Conservation (phyloP, 2,888 invertebrate species). For the Pilophorus perplexus region DNA sequence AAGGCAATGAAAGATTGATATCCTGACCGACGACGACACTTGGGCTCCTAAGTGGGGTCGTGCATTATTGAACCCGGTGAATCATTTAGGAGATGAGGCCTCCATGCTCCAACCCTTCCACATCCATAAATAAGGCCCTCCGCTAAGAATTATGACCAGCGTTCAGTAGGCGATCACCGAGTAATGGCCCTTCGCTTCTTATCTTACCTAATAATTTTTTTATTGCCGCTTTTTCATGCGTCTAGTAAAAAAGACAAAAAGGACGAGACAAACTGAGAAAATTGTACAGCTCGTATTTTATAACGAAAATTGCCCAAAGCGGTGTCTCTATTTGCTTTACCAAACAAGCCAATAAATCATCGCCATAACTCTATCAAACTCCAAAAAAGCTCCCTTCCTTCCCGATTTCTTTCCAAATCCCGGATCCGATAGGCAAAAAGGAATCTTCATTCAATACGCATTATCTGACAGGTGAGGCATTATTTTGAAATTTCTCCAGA, state of each 20-base stretch:
- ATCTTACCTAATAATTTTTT: conserved; percentile 28
- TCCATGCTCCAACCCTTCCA: conserved; percentile 15
- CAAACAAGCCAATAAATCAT: too few relatives aligned
- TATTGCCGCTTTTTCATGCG: not conserved
- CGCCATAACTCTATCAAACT: too few relatives aligned
- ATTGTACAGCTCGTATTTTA: too few relatives aligned
- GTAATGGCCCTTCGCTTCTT: conserved; percentile 22
- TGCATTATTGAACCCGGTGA: conserved; percentile 34
- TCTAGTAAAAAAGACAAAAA: not conserved
- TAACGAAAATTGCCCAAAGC: too few relatives aligned
- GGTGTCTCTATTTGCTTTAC: too few relatives aligned
- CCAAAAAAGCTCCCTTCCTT: too few relatives aligned
- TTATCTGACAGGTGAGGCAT: conserved; percentile 42
- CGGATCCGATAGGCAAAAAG: conserved; percentile 32
- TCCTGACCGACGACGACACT: conserved; percentile 32
- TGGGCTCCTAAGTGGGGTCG: conserved; percentile 35
- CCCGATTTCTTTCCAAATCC: not conserved
- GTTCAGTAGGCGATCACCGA: conserved; percentile 36
- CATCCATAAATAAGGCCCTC: conserved; percentile 35
- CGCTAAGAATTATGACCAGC: conserved; percentile 30
- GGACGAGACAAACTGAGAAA: too few relatives aligned
- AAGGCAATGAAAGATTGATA: conserved; percentile 37
- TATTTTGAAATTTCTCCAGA: conserved; percentile 38
- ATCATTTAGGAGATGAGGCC: conserved; percentile 33
- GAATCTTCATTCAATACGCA: conserved; percentile 12